Evolutionary conservation across 1,140 invertebrate genomes (phyloP).

Genomic region (Musca domestica): DNA sequence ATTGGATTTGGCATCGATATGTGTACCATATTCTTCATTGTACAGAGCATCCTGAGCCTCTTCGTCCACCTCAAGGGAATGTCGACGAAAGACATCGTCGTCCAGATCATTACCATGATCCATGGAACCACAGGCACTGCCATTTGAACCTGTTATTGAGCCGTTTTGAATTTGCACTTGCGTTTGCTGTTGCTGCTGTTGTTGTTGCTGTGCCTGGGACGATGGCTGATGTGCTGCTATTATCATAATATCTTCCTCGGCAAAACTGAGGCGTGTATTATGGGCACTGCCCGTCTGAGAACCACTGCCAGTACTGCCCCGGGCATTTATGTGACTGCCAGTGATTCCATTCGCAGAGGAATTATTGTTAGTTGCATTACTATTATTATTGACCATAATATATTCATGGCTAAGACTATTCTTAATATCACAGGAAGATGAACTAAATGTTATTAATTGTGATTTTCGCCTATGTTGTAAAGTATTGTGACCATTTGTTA

Average conservation of each 20-base stretch:
- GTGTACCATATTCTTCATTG: constrained; percentile 60
- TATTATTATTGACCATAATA: constrained; percentile 31
- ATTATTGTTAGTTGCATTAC: constrained; percentile 1
- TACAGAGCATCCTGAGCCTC: constrained; percentile 47
- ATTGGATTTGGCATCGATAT: constrained; percentile 45
- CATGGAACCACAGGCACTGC: constrained; percentile 32
- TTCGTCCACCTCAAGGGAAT: constrained; percentile 52
- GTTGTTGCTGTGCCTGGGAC: constrained; percentile 7
- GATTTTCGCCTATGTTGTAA: constrained; percentile 48
- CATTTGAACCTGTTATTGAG: constrained; percentile 22
- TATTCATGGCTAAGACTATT: constrained; percentile 52
- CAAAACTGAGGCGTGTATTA: constrained; percentile 43
- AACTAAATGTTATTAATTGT: constrained; percentile 49
- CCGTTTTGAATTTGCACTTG: constrained; percentile 11
- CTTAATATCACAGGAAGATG: constrained; percentile 50
- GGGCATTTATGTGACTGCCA: neutral
- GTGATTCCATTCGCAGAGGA: neutral
- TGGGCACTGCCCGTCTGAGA: constrained; percentile 26
- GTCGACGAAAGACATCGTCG: constrained; percentile 45
- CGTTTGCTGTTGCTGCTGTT: neutral
- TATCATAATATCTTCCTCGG: constrained; percentile 50
- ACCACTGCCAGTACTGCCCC: constrained; percentile 28
- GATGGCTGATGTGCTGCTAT: constrained; percentile 18
- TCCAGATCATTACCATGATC: constrained; percentile 32
- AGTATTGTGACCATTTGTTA: constrained; percentile 40